phyloP scores from a whole-genome alignment of 2,888 invertebrate genomes.

The Enoplolaimus lenunculus region DNA sequence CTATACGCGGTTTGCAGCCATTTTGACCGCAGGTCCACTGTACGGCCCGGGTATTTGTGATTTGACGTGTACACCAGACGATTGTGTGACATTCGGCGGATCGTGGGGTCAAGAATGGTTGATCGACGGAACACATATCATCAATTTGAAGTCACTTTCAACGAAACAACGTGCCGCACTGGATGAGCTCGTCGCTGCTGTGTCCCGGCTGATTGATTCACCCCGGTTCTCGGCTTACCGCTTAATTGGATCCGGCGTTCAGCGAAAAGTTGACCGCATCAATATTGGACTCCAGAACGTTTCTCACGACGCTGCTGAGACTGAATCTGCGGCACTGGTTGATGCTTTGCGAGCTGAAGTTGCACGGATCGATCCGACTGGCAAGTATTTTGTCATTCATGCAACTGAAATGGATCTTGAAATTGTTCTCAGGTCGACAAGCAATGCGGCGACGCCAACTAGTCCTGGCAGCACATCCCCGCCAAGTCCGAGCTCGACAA shows the following conservation, averaged over 20 bases:
- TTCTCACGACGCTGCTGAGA: slow-evolving; percentile 30
- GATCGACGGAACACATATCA: slow-evolving; percentile 31
- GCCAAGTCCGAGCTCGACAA: too few relatives aligned
- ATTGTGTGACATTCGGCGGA: slow-evolving; percentile 34
- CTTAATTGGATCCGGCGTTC: slow-evolving; percentile 38
- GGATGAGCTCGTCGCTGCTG: neutral
- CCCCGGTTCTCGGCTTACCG: slow-evolving; percentile 34
- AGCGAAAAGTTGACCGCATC: slow-evolving; percentile 36
- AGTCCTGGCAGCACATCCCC: too few relatives aligned
- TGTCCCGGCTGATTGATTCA: slow-evolving; percentile 27
- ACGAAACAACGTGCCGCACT: slow-evolving; percentile 29
- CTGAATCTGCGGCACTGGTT: slow-evolving; percentile 25
- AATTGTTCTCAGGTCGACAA: too few relatives aligned
- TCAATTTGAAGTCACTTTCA: slow-evolving; percentile 34
- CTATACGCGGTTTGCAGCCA: slow-evolving; percentile 30
- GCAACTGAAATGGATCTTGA: neutral
- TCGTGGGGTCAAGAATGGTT: slow-evolving; percentile 40
- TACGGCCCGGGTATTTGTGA: slow-evolving; percentile 38
- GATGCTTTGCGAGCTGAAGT: slow-evolving; percentile 31
- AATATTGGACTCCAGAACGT: slow-evolving; percentile 40
- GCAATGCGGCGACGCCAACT: too few relatives aligned
- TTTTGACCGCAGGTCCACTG: slow-evolving; percentile 37
- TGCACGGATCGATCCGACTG: neutral
- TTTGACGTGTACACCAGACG: slow-evolving; percentile 28
- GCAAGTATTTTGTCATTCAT: slow-evolving; percentile 12